phyloP scores from a whole-genome alignment of 2,113 vertebrate species.

The Syngnathus typhle region DNA sequence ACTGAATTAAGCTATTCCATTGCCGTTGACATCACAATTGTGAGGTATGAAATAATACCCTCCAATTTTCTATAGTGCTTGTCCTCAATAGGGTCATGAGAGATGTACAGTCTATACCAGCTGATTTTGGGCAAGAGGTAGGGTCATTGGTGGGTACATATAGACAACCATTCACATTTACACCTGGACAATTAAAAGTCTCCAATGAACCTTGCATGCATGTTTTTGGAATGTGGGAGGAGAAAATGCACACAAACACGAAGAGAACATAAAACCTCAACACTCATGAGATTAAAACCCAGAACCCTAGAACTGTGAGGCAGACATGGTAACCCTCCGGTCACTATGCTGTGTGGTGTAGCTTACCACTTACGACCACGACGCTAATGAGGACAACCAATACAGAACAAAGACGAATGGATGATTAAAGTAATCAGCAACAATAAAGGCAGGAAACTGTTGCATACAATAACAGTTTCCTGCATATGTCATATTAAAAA shows the following conservation, averaged over 20 bases:
- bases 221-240: no score
- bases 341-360: neutral
- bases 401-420: neutral
- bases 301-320: neutral
- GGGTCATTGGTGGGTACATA: no score
- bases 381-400: neutral
- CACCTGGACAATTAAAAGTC: no score
- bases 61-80: neutral
- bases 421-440: neutral
- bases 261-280: neutral
- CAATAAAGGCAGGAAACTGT: neutral
- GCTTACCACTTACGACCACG: neutral
- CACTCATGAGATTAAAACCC: neutral
- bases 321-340: neutral
- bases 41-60: neutral
- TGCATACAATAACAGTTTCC: neutral
- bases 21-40: conserved; percentile 18
- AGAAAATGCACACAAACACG: no score
- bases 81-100: neutral
- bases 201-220: no score
- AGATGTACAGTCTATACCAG: neutral
- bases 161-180: no score
- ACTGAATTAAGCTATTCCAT: conserved; percentile 16
- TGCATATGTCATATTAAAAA: neutral
- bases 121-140: no score